Evolutionary conservation across 2,888 invertebrate genomes (phyloP).

Genomic region (Phengaris alcon): DNA sequence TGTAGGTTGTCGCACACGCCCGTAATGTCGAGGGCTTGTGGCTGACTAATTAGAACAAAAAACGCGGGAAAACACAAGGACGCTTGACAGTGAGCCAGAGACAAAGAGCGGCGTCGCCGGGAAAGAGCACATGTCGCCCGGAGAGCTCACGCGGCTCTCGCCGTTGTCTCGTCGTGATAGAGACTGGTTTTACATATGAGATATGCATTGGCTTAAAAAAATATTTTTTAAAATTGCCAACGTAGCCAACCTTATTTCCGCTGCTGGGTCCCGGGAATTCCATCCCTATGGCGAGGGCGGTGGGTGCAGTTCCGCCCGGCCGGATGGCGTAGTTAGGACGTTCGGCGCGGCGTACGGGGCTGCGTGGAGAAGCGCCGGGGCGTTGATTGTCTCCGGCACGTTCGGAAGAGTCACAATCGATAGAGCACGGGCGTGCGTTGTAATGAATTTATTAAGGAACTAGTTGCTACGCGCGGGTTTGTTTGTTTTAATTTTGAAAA

Average conservation of each 20-base stretch:
- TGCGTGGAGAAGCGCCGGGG: constrained; percentile 76
- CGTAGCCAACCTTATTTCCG: constrained; percentile 44
- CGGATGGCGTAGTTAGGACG: background rate
- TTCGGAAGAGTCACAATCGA: constrained; percentile 77
- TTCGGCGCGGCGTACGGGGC: constrained; percentile 41
- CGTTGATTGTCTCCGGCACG: constrained; percentile 77
- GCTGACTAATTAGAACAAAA: constrained; percentile 78
- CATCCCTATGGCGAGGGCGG: constrained; percentile 36
- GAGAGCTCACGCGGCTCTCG: constrained; percentile 34
- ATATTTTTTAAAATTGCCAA: constrained; percentile 56
- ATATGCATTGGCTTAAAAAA: constrained; percentile 56
- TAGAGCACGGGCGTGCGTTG: constrained; percentile 77
- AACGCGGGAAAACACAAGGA: constrained; percentile 78
- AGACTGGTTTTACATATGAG: constrained; percentile 32
- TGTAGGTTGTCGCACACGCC: constrained; percentile 38
- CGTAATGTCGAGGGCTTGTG: constrained; percentile 60
- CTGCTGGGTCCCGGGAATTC: constrained; percentile 37
- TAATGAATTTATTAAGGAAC: constrained; percentile 76
- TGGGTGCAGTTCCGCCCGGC: constrained; percentile 40
- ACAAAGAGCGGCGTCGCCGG: constrained; percentile 67
- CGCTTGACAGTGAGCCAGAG: constrained; percentile 76
- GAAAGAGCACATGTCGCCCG: constrained; percentile 58
- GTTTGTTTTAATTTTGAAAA: constrained; percentile 35
- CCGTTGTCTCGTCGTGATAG: constrained; percentile 30
- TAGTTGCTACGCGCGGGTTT: constrained; percentile 51